A percentile compares a stretch with the other conserved stretches of the same genome.
Evolutionary conservation across 2,113 vertebrate species (phyloP).

Genomic region (Beaufortia kweichowensis): DNA sequence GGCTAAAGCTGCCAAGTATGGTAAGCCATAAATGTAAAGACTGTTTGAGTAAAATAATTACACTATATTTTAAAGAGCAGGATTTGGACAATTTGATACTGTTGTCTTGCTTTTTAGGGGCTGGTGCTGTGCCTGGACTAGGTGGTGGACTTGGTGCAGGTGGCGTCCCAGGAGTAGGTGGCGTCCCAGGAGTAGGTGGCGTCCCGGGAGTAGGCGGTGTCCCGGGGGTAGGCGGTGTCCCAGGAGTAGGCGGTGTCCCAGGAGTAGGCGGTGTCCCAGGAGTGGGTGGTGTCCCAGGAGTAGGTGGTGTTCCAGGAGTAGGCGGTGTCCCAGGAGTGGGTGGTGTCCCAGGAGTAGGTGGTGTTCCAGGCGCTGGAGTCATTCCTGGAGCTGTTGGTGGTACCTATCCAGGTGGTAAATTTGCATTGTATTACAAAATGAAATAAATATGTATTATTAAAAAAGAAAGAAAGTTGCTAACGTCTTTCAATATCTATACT

Average conservation of each 20-base stretch:
- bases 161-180: slow-evolving; percentile 31
- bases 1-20: slow-evolving; percentile 61
- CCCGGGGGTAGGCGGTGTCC: slow-evolving; percentile 35
- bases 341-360: slow-evolving; percentile 12
- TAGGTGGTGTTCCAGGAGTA: slow-evolving; percentile 19
- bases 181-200: slow-evolving; percentile 22
- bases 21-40: slow-evolving; percentile 40
- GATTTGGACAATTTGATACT: background rate
- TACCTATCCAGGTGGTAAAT: slow-evolving; percentile 47
- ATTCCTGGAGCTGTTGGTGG: slow-evolving; percentile 36
- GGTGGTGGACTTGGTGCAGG: slow-evolving; percentile 37
- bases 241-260: slow-evolving; percentile 35
- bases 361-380: background rate
- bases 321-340: slow-evolving; percentile 20
- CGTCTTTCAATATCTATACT: background rate
- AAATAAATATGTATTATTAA: background rate
- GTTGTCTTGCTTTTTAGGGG: slow-evolving; percentile 5
- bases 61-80: background rate
- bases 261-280: slow-evolving; percentile 37
- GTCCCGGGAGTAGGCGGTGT: slow-evolving; percentile 21
- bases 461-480: background rate
- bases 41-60: background rate
- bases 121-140: slow-evolving; percentile 39
- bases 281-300: slow-evolving; percentile 22
- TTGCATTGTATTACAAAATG: background rate